Percentiles rank a stretch among this genome's conserved stretches.
These are phyloP conservation scores for Triops longicaudatus DNA, from an alignment of 1,140 invertebrate genomes.

Conservation along the genomic window DNA sequence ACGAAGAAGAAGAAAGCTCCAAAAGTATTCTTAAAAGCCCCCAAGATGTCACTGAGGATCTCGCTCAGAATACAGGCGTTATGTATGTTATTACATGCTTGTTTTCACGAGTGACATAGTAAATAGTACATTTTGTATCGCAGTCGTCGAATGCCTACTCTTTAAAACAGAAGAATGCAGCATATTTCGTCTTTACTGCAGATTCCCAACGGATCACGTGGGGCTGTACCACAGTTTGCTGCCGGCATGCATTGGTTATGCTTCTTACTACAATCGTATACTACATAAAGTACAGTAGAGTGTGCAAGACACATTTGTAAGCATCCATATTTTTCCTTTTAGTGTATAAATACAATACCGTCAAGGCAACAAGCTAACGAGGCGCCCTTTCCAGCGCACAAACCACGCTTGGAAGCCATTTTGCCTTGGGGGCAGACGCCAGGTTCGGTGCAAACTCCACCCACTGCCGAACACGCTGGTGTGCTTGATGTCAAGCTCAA, in stretches of 20 bases:
- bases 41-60: too few species aligned
- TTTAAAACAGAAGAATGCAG: slow-evolving; percentile 14
- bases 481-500: background rate
- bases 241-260: background rate
- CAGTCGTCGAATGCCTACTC: too few species aligned
- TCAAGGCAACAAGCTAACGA: background rate
- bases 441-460: background rate
- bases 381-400: background rate
- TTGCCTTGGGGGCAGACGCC: background rate
- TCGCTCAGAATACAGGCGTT: too few species aligned
- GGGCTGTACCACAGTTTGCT: background rate
- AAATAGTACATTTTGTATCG: too few species aligned
- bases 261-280: too few species aligned
- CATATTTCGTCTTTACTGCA: slow-evolving; percentile 2
- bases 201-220: background rate
- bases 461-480: background rate
- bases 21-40: too few species aligned
- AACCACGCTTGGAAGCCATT: background rate
- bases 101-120: too few species aligned
- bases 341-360: background rate
- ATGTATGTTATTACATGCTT: too few species aligned
- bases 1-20: too few species aligned
- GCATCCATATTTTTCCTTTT: too few species aligned
- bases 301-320: too few species aligned
- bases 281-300: too few species aligned